These are phyloP conservation scores for Heterochromis multidens DNA, from an alignment of 2,113 vertebrate species.

Conservation along the genomic window DNA sequence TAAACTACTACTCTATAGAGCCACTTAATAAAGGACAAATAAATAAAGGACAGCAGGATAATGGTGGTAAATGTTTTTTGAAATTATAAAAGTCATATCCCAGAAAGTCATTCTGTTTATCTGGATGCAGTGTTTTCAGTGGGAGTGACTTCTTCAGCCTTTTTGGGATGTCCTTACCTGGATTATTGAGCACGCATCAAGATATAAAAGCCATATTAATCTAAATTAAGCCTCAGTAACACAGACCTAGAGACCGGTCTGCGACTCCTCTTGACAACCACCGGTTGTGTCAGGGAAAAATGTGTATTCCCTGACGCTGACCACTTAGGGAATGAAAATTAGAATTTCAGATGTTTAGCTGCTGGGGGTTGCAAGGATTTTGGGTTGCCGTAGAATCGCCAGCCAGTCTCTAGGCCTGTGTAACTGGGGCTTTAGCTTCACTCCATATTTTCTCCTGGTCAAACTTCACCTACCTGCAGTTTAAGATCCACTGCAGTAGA, in stretches of 20 bases:
- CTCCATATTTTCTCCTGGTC: too few relatives aligned
- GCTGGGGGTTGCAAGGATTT: neutral
- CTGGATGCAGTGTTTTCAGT: neutral
- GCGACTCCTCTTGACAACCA: too few relatives aligned
- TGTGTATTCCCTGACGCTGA: too few relatives aligned
- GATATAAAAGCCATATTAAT: neutral
- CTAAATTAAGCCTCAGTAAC: neutral
- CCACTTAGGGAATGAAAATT: too few relatives aligned
- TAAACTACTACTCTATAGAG: neutral
- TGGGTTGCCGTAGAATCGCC: neutral
- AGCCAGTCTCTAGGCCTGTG: neutral
- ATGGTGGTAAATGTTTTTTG: neutral
- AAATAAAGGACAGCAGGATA: neutral
- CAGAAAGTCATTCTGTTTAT: neutral
- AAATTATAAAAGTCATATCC: neutral
- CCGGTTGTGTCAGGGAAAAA: too few relatives aligned
- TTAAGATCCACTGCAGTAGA: neutral
- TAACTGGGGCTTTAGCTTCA: neutral
- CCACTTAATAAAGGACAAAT: neutral
- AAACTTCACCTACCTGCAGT: neutral
- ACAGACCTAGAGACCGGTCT: too few relatives aligned
- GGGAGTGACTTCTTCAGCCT: neutral
- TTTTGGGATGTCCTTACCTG: neutral
- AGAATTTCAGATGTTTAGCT: too few relatives aligned
- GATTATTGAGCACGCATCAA: neutral